These are phyloP conservation scores for Brachyopa scutellaris DNA, from an alignment of 2,888 invertebrate genomes.

Conservation along the genomic window DNA sequence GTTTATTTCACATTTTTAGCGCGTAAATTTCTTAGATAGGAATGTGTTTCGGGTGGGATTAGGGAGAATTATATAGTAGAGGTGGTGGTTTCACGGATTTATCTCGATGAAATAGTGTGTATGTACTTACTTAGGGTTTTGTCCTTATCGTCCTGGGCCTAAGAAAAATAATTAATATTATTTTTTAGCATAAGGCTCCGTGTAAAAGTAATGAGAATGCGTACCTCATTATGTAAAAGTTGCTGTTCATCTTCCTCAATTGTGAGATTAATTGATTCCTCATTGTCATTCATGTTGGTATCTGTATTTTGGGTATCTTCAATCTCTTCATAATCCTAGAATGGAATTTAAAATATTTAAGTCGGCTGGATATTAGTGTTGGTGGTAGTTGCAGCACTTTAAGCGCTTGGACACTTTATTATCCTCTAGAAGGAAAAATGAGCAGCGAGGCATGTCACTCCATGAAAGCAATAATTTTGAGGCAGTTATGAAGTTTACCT, in stretches of 20 bases:
- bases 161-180: conserved; percentile 33
- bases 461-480: no score
- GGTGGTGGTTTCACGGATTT: no score
- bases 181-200: background rate
- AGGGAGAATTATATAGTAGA: background rate
- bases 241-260: conserved; percentile 91
- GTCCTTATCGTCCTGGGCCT: conserved; percentile 83
- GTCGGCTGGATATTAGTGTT: no score
- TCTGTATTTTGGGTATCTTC: conserved; percentile 76
- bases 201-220: background rate
- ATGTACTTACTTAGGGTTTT: conserved; percentile 84
- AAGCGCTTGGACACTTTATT: no score
- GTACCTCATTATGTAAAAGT: conserved; percentile 89
- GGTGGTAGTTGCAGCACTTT: no score
- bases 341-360: background rate
- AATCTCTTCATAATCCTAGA: conserved; percentile 72
- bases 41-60: background rate
- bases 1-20: conserved; percentile 34
- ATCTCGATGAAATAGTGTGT: background rate
- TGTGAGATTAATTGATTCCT: conserved; percentile 91
- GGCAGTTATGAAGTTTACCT: no score
- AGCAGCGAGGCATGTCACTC: no score
- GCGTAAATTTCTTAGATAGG: conserved; percentile 17
- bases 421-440: no score
- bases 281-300: conserved; percentile 84